Conservation (phyloP, 2,797 vertebrate species). For the Phoeniculus purpureus region DNA sequence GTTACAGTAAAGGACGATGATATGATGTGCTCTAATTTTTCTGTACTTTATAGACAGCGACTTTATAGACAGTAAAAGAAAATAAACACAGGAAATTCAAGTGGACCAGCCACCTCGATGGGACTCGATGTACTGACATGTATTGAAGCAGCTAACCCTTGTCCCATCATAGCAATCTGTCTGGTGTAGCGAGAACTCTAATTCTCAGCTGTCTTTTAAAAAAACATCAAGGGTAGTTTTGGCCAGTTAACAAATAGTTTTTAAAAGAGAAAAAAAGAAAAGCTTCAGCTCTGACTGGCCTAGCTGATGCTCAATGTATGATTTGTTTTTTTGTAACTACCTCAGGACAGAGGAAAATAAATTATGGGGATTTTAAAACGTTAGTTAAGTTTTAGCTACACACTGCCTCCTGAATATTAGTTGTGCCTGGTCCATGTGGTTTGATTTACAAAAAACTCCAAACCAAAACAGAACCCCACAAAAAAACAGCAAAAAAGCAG, state of each 20-base stretch:
- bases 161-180: constrained; percentile 75
- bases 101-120: constrained; percentile 75
- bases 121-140: constrained; percentile 61
- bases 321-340: constrained; percentile 81
- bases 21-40: constrained; percentile 81
- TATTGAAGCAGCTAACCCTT: constrained; percentile 81
- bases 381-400: constrained; percentile 81
- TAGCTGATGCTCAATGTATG: constrained; percentile 73
- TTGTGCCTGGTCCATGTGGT: constrained; percentile 80
- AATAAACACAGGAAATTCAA: constrained; percentile 54
- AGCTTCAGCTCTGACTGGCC: constrained; percentile 69
- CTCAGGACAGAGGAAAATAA: constrained; percentile 82
- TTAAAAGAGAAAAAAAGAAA: constrained; percentile 10
- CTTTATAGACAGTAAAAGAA: constrained; percentile 72
- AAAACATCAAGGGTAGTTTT: constrained; percentile 78
- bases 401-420: constrained; percentile 81
- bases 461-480: constrained; percentile 14
- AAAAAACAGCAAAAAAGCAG: constrained; percentile 49
- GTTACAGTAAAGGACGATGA: constrained; percentile 99
- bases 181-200: constrained; percentile 77
- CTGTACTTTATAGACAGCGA: constrained; percentile 53
- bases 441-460: constrained; percentile 69
- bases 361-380: constrained; percentile 73
- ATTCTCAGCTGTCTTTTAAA: constrained; percentile 78
- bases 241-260: constrained; percentile 73